phyloP scores from a whole-genome alignment of 2,888 invertebrate genomes.

The Ethmia dodecea region DNA sequence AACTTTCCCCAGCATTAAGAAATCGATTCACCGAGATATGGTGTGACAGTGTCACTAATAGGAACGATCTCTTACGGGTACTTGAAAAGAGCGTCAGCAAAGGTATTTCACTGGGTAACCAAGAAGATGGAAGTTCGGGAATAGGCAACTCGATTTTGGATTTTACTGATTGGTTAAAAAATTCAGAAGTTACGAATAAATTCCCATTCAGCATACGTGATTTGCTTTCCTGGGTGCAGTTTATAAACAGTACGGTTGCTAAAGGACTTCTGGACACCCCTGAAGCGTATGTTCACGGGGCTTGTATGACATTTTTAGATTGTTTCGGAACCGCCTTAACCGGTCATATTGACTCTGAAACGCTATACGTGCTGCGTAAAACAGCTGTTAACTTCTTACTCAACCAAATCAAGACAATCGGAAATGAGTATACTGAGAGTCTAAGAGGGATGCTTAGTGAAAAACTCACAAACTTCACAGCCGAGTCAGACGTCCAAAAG shows the following conservation, averaged over 20 bases:
- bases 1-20: slow-evolving; percentile 96
- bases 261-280: slow-evolving; percentile 61
- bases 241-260: slow-evolving; percentile 83
- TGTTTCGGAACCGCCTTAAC: slow-evolving; percentile 91
- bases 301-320: slow-evolving; percentile 93
- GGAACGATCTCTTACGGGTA: slow-evolving; percentile 87
- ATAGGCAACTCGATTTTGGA: slow-evolving; percentile 86
- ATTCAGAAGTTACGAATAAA: slow-evolving; percentile 84
- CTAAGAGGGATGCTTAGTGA: slow-evolving; percentile 45
- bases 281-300: slow-evolving; percentile 92
- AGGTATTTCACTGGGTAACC: slow-evolving; percentile 72
- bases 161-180: slow-evolving; percentile 87
- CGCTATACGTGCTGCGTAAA: slow-evolving; percentile 58
- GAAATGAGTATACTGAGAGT: slow-evolving; percentile 48
- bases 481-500: slow-evolving; percentile 44
- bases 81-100: slow-evolving; percentile 86
- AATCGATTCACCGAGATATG: slow-evolving; percentile 99
- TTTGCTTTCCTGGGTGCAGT: slow-evolving; percentile 93
- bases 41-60: slow-evolving; percentile 88
- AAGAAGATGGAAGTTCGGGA: slow-evolving; percentile 71
- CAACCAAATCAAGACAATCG: slow-evolving; percentile 64
- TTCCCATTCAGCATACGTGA: slow-evolving; percentile 94
- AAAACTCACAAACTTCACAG: slow-evolving; percentile 44
- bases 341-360: slow-evolving; percentile 80
- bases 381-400: slow-evolving; percentile 77